phyloP scores from a whole-genome alignment of 2,797 vertebrate genomes.

The Oophaga sylvatica region DNA sequence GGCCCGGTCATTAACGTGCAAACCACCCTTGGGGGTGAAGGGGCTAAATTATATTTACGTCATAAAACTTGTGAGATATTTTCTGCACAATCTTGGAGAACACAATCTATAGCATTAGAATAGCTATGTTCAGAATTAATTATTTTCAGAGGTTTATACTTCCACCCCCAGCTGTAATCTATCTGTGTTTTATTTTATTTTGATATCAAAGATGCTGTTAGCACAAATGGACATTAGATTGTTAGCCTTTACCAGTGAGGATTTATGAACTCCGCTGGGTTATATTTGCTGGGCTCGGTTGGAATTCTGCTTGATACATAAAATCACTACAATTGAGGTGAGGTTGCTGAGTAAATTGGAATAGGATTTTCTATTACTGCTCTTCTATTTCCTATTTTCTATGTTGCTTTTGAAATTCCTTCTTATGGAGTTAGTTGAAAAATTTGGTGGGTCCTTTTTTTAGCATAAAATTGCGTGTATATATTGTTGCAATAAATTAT shows the following conservation, averaged over 20 bases:
- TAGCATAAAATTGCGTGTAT: neutral
- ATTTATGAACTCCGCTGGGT: neutral
- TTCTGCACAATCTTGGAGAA: neutral
- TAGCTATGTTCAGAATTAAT: neutral
- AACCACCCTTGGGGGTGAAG: too few species aligned
- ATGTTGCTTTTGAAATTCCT: neutral
- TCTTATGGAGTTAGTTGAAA: neutral
- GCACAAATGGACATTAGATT: slow-evolving; percentile 23
- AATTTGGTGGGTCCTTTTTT: neutral
- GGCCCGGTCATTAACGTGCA: too few species aligned
- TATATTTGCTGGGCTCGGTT: slow-evolving; percentile 20
- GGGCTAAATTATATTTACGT: too few species aligned
- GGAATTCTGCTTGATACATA: slow-evolving; percentile 35
- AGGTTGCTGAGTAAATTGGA: slow-evolving; percentile 30
- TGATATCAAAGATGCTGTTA: neutral
- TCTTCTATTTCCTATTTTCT: slow-evolving; percentile 6
- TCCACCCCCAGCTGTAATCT: neutral
- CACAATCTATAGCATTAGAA: neutral
- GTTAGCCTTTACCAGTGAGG: slow-evolving; percentile 30
- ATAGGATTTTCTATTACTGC: slow-evolving; percentile 17
- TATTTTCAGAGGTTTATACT: neutral
- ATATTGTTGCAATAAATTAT: too few species aligned
- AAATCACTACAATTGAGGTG: slow-evolving; percentile 48
- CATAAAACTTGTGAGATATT: neutral
- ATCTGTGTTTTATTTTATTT: slow-evolving; percentile 7